phyloP scores from a whole-genome alignment of 2,113 vertebrate species.

The Probosciger aterrimus region DNA sequence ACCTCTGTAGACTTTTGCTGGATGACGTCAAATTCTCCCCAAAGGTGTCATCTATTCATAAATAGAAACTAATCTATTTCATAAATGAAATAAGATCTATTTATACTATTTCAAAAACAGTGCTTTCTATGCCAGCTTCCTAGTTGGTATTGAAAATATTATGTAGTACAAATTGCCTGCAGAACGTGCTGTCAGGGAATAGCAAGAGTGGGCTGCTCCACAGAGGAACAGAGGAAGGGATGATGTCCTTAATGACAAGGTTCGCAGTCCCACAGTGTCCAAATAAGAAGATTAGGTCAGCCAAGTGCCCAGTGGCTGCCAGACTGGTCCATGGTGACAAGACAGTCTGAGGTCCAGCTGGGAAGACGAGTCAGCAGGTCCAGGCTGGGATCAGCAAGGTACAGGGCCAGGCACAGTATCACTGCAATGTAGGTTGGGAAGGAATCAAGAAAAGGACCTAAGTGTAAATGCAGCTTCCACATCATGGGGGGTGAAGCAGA shows the following conservation, averaged over 20 bases:
- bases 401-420: not conserved
- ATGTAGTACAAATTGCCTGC: not conserved
- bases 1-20: not conserved
- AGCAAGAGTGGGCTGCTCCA: not conserved
- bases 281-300: not conserved
- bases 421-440: fast-evolving
- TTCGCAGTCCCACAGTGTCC: not conserved
- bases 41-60: not conserved
- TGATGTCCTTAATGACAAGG: not conserved
- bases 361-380: not conserved
- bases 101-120: not conserved
- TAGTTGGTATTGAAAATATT: not conserved
- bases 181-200: not conserved
- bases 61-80: not conserved
- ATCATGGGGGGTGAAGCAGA: not conserved
- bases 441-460: not conserved
- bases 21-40: not conserved
- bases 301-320: not conserved
- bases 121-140: not conserved
- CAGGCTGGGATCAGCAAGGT: not conserved
- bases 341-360: not conserved
- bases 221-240: not conserved
- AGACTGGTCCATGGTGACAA: fast-evolving
- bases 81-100: not conserved
- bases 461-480: not conserved